Conservation (phyloP, 1,140 invertebrate genomes). For the Drosophila kanapiae region DNA sequence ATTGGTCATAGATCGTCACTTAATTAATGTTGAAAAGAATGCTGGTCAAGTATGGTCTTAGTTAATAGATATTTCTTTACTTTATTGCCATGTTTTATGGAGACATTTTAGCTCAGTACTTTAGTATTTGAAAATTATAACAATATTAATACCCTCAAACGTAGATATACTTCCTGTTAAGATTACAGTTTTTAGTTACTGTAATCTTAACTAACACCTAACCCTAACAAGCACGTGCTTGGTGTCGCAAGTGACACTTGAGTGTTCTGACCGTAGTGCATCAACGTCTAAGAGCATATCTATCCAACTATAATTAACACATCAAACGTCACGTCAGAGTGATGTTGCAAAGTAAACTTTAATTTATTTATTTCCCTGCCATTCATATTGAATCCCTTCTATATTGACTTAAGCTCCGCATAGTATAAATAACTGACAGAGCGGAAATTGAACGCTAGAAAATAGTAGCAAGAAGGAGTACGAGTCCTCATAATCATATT, state of each 20-base stretch:
- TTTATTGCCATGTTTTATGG: too few relatives aligned
- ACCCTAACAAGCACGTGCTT: too few relatives aligned
- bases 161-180: too few relatives aligned
- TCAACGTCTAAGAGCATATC: too few relatives aligned
- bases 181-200: too few relatives aligned
- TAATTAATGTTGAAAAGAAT: neutral
- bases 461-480: neutral
- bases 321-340: neutral
- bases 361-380: neutral
- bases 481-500: slow-evolving; percentile 8
- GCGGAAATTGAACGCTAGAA: slow-evolving; percentile 32
- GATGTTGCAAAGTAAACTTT: too few relatives aligned
- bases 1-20: neutral
- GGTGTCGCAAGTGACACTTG: too few relatives aligned
- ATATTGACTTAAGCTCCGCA: neutral
- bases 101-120: too few relatives aligned
- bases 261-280: too few relatives aligned
- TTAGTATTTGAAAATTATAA: too few relatives aligned
- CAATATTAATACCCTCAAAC: too few relatives aligned
- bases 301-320: neutral
- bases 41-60: neutral
- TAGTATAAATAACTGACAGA: slow-evolving; percentile 24
- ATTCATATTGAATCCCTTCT: neutral
- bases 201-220: too few relatives aligned
- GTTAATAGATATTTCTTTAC: neutral